Base-by-base conservation (phyloP, 2,113 vertebrate species). In the Cephalopterus ornatus region DNA sequence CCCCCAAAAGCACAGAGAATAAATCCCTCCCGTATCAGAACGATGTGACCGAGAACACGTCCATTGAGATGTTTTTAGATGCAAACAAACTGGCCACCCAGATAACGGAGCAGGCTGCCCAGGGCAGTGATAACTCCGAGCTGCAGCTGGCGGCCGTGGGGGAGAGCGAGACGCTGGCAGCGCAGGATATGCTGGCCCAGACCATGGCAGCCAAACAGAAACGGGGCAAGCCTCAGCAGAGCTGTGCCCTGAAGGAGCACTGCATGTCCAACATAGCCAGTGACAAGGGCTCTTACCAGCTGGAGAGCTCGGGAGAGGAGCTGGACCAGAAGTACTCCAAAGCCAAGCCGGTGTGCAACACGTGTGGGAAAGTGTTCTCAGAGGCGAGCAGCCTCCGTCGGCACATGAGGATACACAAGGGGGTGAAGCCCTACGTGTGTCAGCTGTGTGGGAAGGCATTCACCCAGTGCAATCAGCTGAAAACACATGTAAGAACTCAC, bases 341-440 rank as follows among this genome's bases (percentile, higher is more conserved):
- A 89, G 96, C 98, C 61, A 99, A 98, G 93, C 99, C 99, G 0
- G 97, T 98, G 86, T 99, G 99, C 96, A 98, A 98, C 91, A 98
- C 98, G 4, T 99, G 99, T 50, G 99, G 99, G 68, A 99, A 99
- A 55, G 92, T 98, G 33, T 99, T 99, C 53, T 99, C 99, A 1
- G 99, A 99, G 92, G 98, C 98, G 27, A 99, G 99, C 95, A 99
- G 99, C 95, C 98, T 99, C 84, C 98, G 99, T 12, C 97, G 99
- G 13, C 99, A 99, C 96, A 99, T 99, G 99, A 98, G 99, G 66
- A 99, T 99, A 96, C 99, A 99, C 97, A 99, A 99, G 85, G 99
- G 99, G 8, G 98, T 99, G 88, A 99, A 99, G 67, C 99, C 99
- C 0, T 99, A 99, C 1, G 98, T 99, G 94, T 99, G 99, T 96